Evolutionary conservation across 2,797 vertebrate genomes (phyloP).

Genomic region (Gymnothorax reevesii): DNA sequence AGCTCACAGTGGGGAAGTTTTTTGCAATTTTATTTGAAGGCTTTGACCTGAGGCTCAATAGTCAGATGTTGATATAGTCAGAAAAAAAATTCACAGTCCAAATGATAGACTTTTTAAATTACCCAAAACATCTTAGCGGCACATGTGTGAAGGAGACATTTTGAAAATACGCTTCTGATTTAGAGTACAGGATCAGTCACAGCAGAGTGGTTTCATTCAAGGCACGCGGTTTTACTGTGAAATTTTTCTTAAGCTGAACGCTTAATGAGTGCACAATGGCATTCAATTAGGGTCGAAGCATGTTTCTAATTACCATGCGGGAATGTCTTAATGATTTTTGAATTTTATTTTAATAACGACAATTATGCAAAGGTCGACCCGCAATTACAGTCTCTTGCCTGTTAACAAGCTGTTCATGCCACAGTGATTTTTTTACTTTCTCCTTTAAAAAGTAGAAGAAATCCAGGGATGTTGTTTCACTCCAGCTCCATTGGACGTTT

Average conservation of each 20-base stretch:
- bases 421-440: constrained; percentile 26
- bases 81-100: background rate
- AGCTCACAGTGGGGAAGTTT: background rate
- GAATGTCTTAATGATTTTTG: constrained; percentile 34
- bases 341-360: constrained; percentile 42
- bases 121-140: background rate
- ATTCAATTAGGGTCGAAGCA: constrained; percentile 29
- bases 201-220: constrained; percentile 4
- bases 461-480: constrained; percentile 8
- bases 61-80: constrained; percentile 12
- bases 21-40: background rate
- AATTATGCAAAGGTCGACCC: constrained; percentile 36
- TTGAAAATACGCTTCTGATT: background rate
- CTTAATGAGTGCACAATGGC: constrained; percentile 25
- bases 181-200: constrained; percentile 20
- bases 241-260: constrained; percentile 25
- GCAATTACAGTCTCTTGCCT: constrained; percentile 31
- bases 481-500: constrained; percentile 11
- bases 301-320: constrained; percentile 28
- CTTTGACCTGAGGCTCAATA: background rate
- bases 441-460: background rate
- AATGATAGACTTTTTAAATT: background rate
- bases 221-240: constrained; percentile 3
- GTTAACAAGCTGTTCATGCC: constrained; percentile 39
- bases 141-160: background rate